A percentile compares a stretch with the other conserved stretches of the same genome.
Evolutionary conservation across 2,888 invertebrate species (phyloP).

Genomic region (Brenthis daphne): DNA sequence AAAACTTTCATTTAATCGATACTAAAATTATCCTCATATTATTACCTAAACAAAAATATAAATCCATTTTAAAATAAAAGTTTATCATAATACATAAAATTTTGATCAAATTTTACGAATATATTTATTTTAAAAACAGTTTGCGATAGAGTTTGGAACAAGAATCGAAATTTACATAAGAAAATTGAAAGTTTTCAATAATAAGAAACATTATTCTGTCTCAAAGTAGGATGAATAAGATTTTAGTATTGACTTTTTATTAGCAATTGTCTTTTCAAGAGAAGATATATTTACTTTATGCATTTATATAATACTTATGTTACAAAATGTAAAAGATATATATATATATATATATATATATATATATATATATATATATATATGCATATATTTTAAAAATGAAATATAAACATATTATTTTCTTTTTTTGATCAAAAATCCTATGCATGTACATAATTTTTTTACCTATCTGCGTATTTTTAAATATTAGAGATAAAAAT

Average conservation of each 20-base stretch:
- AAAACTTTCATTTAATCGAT: no score
- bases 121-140: constrained; percentile 26
- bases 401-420: no score
- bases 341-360: background rate
- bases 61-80: background rate
- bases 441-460: no score
- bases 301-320: background rate
- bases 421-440: no score
- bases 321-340: background rate
- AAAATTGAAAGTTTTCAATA: constrained; percentile 48
- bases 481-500: no score
- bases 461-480: no score
- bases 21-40: no score
- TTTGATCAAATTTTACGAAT: constrained; percentile 15
- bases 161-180: constrained; percentile 46
- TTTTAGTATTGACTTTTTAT: constrained; percentile 28
- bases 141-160: constrained; percentile 29
- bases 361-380: background rate
- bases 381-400: no score
- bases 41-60: no score
- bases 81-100: background rate
- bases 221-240: constrained; percentile 25
- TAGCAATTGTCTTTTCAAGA: constrained; percentile 21
- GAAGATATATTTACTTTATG: background rate
- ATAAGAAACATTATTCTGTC: constrained; percentile 36